Conservation (phyloP, 2,797 vertebrate genomes). For the Mormyrops attenuatus region DNA sequence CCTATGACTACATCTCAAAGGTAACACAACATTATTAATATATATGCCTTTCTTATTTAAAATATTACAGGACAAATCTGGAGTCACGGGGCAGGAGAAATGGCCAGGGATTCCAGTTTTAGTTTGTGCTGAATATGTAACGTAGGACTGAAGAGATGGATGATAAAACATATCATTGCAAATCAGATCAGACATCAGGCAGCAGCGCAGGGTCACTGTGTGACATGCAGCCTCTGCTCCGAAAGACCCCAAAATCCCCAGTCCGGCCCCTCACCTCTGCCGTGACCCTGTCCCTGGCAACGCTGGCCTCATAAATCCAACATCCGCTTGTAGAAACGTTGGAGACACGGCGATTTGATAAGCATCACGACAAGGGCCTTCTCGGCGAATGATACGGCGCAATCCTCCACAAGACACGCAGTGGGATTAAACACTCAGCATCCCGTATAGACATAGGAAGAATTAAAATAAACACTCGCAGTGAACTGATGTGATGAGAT, state of each 20-base stretch:
- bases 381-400: not conserved
- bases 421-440: not conserved
- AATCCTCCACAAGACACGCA: not conserved
- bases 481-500: not conserved
- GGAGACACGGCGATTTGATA: not conserved
- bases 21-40: not conserved
- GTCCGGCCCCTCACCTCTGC: not conserved
- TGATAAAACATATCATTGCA: not conserved
- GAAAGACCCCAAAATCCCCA: not conserved
- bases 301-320: not conserved
- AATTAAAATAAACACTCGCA: not conserved
- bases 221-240: not conserved
- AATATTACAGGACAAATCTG: not conserved
- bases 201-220: not conserved
- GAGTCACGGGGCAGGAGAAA: not conserved
- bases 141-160: not conserved
- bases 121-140: not conserved
- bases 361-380: not conserved
- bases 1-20: not conserved
- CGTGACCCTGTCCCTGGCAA: not conserved
- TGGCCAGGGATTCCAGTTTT: not conserved
- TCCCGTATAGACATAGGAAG: not conserved
- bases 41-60: not conserved
- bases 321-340: not conserved
- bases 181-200: not conserved